Base-by-base conservation (phyloP, 2,797 vertebrate species). In the Macropus fuliginosus region DNA sequence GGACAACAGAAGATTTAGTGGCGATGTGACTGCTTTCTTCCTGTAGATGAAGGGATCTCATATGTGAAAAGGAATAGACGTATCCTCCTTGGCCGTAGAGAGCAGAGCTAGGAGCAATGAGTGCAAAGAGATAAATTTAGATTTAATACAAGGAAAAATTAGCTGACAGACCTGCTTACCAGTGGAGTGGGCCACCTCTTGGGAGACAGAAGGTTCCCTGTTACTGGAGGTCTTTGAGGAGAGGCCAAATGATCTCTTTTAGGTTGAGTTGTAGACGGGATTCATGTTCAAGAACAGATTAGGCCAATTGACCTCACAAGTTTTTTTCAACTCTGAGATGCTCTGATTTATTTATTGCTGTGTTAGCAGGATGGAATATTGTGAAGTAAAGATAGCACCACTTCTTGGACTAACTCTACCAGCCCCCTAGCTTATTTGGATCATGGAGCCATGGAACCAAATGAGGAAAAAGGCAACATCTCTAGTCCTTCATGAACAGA, bases 191-290 rank as follows among this genome's bases (percentile, higher is more conserved):
- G 34, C n/a, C 21, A 16, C 62, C 62, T 40, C 13, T 74, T 74
- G 62, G 62, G 14, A 74, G 34, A n/a, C 18, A 21, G n/a, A n/a
- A 59, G 2, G 62, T 74, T 74, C 1, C 18, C 18, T 18, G 13
- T 62, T 13, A 62, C 31, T 62, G 31, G 59, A 62, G 31, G 59
- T 62, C 59, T 62, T 94, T 56, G 90, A 57, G 21, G 14, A 18
- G 56, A 91, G 96, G n/a, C 91, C 50, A 93, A 18, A 56, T 66
- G 62, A 66, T n/a, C 59, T 34, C 13, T 66, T n/a, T n/a, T 66
- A 66, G 34, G 4, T 34, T n/a, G 34, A 18, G 4, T 13, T n/a
- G 14, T 66, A 66, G 34, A 66, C 34, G 34, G 62, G 5, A 74
- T 40, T 74, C 62, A 74, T 74, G 62, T 74, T 74, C 62, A 21